Evolutionary conservation across 2,888 invertebrate species (phyloP), one percentile per base, ranked within the genome.

Genomic region (Pollenia labialis): DNA sequence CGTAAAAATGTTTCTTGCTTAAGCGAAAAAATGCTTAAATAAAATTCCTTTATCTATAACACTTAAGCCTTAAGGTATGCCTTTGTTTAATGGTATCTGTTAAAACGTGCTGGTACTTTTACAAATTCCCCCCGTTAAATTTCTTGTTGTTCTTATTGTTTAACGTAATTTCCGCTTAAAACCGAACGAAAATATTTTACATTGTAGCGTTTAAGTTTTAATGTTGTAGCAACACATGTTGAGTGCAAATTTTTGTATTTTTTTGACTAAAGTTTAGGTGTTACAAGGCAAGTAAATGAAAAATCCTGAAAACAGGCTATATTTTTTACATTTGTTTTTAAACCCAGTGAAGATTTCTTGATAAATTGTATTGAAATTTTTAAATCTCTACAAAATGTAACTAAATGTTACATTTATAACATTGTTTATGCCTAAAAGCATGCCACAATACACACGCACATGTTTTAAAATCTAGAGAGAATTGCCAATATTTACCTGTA

Each of bases 31-130:
- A 54, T 58, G 40, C 58, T 58, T 54, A 74, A 75, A 72, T 42
- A 71, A 83, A 81, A 80, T 71, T 76, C 40, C 48, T 81, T 82
- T 83, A 86, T 76, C 81, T 84, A 58, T 60, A 77, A 68, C 64
- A 56, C 72, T 76, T 50, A 16, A 77, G 86, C 86, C 86, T 60
- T 16, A 80, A 87, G 85, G 76, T 84, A 72, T 84, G 80, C 80
- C 56, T 72, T 64, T 87, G 84, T 77, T 87, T 84, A 81, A 84
- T 83, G 72, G 60, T 62, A 62, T 76, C 66, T 81, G 32, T 42
- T 79, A 60, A 66, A 79, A 74, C 50, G 74, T 85, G 74, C 52
- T 40, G 42, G 40, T 52, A 42, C 1, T 46, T 54, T 56, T 40
- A 46, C 14, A 64, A 18, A 2, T 23, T 16, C 32, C 32, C 40